Evolutionary conservation across 2,888 invertebrate species (phyloP), one percentile per base, ranked within the genome.

Genomic region (Lithophane leautieri): DNA sequence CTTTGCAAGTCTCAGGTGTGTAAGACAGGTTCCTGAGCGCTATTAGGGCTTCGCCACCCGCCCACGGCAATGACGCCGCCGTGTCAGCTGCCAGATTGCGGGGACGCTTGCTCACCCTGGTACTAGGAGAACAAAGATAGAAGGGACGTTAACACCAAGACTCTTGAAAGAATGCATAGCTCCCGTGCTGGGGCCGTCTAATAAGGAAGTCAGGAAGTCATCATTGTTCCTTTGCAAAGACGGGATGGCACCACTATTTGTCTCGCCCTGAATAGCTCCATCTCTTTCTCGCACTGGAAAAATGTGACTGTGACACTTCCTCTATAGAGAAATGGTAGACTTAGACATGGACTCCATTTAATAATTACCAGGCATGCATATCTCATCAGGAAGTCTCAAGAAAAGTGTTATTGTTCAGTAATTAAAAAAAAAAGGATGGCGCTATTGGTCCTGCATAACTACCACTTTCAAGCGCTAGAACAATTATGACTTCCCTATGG

Each of bases 1-100:
- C 93, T 80, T 94, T 95, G 78, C 90, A 91, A 67, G 83, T 90
- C 42, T 92, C 90, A 0, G 91, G 91, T 0, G 90, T 81, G 76
- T 90, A 91, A 0, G 85, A 84, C 34, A 95, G 88, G 8, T 75
- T 62, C 2, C 91, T 88, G 0, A 94, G 81, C 0, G 95, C 94
- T 14, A 78, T 74, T 68, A 95, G 85, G 25, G 95, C 96, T 14
- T 86, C 79, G 0, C 92, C 84, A 2, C 94, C 96, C 14, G 91
- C 90, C 95, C 95, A 95, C 0, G 96, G 95, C 60, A 96, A 83
- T 12, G 95, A 85, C 0, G 96, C 96, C 12, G 96, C 96, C 4
- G 90, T 88, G 82, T 96, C 96, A 12, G 96, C 95, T 2, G 93
- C 87, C 63, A 95, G 78, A 4, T 90, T 87, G 4, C 92, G 91